Percentiles rank a stretch among this genome's conserved stretches.
phyloP scores from a whole-genome alignment of 2,797 vertebrate species.

The Capromys pilorides region DNA sequence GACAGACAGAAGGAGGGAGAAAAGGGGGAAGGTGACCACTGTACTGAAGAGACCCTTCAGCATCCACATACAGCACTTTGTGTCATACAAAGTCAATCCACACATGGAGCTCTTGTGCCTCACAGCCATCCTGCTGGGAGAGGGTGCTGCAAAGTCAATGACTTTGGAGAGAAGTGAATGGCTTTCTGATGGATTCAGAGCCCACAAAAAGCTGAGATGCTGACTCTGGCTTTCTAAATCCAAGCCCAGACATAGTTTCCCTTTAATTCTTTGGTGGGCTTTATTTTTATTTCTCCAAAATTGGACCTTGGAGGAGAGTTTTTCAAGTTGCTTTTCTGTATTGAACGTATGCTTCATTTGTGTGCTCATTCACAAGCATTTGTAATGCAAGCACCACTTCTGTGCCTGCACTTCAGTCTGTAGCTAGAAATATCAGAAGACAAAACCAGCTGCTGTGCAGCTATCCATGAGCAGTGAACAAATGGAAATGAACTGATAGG shows the following conservation, averaged over 20 bases:
- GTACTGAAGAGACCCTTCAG: not conserved
- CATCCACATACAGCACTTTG: not conserved
- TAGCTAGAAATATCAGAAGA: not conserved
- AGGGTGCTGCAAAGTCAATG: not conserved
- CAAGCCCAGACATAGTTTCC: not conserved
- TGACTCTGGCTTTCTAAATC: not conserved
- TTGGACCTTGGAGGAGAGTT: not conserved
- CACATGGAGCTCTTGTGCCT: not conserved
- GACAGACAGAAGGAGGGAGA: not conserved
- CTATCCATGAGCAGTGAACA: not conserved
- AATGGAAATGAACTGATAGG: not conserved
- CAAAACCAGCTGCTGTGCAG: not conserved
- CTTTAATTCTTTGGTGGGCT: not conserved
- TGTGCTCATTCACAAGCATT: not conserved
- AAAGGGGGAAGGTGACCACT: not conserved
- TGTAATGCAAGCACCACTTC: not conserved
- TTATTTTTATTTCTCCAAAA: slow-evolving; percentile 25
- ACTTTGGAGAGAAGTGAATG: not conserved
- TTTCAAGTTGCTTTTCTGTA: not conserved
- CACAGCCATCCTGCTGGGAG: not conserved
- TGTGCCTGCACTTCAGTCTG: not conserved
- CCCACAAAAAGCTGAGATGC: not conserved
- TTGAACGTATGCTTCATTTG: not conserved
- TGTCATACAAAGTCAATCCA: not conserved
- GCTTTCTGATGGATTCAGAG: not conserved